phyloP scores from a whole-genome alignment of 1,140 invertebrate species.

The Acarapis woodi region DNA sequence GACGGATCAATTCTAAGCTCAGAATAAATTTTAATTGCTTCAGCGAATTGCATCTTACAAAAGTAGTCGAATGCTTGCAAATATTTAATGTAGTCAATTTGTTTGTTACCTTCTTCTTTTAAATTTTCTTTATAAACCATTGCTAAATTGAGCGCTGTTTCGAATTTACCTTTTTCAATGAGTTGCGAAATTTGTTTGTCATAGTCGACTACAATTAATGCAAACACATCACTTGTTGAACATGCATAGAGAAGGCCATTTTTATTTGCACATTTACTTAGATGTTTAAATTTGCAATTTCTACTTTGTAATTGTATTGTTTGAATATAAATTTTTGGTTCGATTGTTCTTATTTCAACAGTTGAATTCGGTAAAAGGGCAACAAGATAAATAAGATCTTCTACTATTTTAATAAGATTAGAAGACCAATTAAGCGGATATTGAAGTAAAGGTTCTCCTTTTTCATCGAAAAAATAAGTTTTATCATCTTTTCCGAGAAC shows the following conservation, averaged over 20 bases:
- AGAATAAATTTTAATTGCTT: conserved; percentile 66
- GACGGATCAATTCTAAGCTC: conserved; percentile 66
- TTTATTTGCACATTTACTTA: conserved; percentile 7
- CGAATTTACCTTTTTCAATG: conserved; percentile 62
- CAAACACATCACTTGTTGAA: conserved; percentile 58
- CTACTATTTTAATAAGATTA: conserved; percentile 15
- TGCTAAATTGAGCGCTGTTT: conserved; percentile 67
- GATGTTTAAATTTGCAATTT: conserved; percentile 3
- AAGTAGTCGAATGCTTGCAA: conserved; percentile 69
- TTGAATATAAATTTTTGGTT: conserved; percentile 38
- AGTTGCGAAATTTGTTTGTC: conserved; percentile 47
- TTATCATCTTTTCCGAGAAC: conserved; percentile 50
- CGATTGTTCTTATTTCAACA: conserved; percentile 49
- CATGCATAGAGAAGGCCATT: conserved; percentile 49
- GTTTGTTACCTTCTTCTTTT: conserved; percentile 39
- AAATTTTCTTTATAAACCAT: conserved; percentile 19
- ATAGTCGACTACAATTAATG: conserved; percentile 40
- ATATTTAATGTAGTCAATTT: conserved; percentile 58
- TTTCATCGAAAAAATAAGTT: conserved; percentile 42
- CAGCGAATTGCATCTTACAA: conserved; percentile 48
- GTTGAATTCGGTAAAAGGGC: conserved; percentile 33
- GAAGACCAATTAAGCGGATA: conserved; percentile 53
- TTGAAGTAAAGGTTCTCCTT: conserved; percentile 33
- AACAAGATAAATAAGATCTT: conserved; percentile 66
- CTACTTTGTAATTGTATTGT: conserved; percentile 23